Percentiles rank a stretch among this genome's conserved stretches.
phyloP scores from a whole-genome alignment of 2,113 vertebrate species.

The Rhadina sibilatrix region DNA sequence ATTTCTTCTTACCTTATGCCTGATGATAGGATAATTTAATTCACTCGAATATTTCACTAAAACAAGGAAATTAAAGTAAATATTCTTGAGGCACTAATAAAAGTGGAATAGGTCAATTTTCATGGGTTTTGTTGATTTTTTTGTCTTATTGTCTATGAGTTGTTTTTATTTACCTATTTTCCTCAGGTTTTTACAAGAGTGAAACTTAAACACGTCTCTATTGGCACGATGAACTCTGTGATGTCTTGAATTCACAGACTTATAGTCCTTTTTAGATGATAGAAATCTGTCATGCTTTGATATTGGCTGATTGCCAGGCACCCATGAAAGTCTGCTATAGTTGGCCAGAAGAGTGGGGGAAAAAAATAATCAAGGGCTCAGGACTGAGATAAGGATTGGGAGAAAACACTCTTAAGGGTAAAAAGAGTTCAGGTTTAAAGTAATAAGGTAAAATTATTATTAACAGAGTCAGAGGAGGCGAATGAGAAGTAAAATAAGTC shows the following conservation, averaged over 20 bases:
- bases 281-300: neutral
- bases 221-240: neutral
- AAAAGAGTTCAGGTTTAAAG: neutral
- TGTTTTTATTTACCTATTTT: neutral
- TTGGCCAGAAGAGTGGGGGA: neutral
- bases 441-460: neutral
- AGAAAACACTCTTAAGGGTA: neutral
- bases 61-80: neutral
- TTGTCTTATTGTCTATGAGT: neutral
- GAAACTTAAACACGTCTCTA: neutral
- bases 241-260: neutral
- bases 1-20: neutral
- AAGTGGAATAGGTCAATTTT: neutral
- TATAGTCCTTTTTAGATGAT: neutral
- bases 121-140: neutral
- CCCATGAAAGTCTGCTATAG: neutral
- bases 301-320: neutral
- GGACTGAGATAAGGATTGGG: too few relatives aligned
- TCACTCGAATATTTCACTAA: neutral
- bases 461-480: neutral
- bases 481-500: neutral
- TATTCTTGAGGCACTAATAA: neutral
- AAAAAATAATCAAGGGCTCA: neutral
- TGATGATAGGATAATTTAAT: neutral
- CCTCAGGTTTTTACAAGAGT: neutral